Evolutionary conservation across 2,888 invertebrate species (phyloP).

Genomic region (Podotricha telesiphe): DNA sequence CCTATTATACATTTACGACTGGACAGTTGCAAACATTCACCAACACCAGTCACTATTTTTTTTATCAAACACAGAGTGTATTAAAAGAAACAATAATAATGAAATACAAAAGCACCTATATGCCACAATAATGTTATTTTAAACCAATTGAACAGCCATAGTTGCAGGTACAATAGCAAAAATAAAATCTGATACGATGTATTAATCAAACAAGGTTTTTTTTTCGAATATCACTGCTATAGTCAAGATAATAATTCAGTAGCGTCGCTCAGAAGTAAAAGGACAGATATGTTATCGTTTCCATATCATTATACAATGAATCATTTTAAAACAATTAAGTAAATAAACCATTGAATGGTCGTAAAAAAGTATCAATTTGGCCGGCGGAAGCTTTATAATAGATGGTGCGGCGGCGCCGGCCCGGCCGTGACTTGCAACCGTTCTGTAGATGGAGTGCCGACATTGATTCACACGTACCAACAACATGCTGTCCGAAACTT

Average conservation of each 20-base stretch:
- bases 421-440: slow-evolving; percentile 75
- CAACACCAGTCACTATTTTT: neutral
- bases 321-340: slow-evolving; percentile 51
- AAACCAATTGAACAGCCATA: neutral
- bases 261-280: slow-evolving; percentile 30
- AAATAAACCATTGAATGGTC: slow-evolving; percentile 48
- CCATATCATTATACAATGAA: slow-evolving; percentile 40
- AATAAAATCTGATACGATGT: neutral
- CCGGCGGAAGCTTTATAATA: slow-evolving; percentile 71
- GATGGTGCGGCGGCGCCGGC: slow-evolving; percentile 67
- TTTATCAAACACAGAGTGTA: too few relatives aligned
- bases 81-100: too few relatives aligned
- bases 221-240: neutral
- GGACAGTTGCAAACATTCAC: slow-evolving; percentile 47
- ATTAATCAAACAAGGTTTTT: neutral
- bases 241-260: slow-evolving; percentile 16
- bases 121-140: neutral
- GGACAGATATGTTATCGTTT: slow-evolving; percentile 34
- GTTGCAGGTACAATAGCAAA: neutral
- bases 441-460: slow-evolving; percentile 46
- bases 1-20: slow-evolving; percentile 63
- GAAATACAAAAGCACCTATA: too few relatives aligned
- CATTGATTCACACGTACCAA: slow-evolving; percentile 51
- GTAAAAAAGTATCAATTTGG: slow-evolving; percentile 63
- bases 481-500: slow-evolving; percentile 45